phyloP scores from a whole-genome alignment of 2,888 invertebrate species.

The Deilephila elpenor region DNA sequence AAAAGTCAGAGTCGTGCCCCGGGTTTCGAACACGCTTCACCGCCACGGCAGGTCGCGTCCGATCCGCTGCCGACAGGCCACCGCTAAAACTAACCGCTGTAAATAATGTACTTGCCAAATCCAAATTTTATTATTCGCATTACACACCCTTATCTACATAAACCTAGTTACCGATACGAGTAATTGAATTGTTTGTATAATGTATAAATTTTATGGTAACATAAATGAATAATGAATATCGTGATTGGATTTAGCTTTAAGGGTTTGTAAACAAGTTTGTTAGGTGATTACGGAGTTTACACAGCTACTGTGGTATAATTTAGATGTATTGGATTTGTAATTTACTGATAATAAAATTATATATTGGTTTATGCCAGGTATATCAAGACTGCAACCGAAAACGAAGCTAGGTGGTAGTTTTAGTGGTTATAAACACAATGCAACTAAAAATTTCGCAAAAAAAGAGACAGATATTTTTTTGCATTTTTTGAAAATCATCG shows the following conservation, averaged over 20 bases:
- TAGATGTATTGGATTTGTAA: constrained; percentile 13
- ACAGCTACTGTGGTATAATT: constrained; percentile 17
- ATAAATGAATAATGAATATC: constrained; percentile 30
- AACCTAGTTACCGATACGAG: constrained; percentile 3
- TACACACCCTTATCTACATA: not conserved
- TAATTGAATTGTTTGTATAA: constrained; percentile 29
- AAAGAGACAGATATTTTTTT: too few relatives aligned
- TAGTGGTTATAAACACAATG: too few relatives aligned
- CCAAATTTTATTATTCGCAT: not conserved
- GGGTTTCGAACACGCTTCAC: too few relatives aligned
- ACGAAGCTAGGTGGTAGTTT: too few relatives aligned
- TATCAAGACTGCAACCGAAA: too few relatives aligned
- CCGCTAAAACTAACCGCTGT: too few relatives aligned
- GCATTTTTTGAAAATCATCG: too few relatives aligned
- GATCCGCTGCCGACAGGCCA: too few relatives aligned
- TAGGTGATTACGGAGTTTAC: constrained; percentile 21
- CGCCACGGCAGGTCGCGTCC: too few relatives aligned
- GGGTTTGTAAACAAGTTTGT: constrained; percentile 28
- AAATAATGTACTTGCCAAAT: not conserved
- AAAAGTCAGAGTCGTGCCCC: too few relatives aligned
- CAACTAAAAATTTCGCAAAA: too few relatives aligned
- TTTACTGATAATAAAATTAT: constrained; percentile 3
- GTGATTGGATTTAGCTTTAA: constrained; percentile 30
- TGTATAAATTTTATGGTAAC: constrained; percentile 22
- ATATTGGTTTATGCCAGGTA: not conserved